A percentile compares a stretch with the other conserved stretches of the same genome.
Conservation (phyloP, 53 echinoderm and acorn worm genomes). For the Glandiceps talaboti region DNA sequence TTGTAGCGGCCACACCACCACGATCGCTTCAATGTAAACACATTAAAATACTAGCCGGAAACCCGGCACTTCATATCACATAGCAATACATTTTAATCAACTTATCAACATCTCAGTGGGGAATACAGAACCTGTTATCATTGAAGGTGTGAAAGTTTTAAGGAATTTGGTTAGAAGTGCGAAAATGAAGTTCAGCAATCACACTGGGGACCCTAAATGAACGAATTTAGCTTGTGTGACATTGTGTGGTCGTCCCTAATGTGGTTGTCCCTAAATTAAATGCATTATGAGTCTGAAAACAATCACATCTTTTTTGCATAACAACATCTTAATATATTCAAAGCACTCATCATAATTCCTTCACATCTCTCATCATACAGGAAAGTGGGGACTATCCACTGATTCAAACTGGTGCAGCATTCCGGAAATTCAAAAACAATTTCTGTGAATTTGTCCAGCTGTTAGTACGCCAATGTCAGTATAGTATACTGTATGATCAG, state of each 20-base stretch:
- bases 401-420: slow-evolving; percentile 87
- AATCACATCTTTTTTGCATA: not conserved
- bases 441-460: slow-evolving; percentile 93
- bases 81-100: too few relatives aligned
- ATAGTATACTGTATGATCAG: slow-evolving; percentile 98
- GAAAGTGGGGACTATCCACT: slow-evolving; percentile 97
- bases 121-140: too few relatives aligned
- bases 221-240: not conserved
- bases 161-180: too few relatives aligned
- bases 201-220: too few relatives aligned
- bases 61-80: too few relatives aligned
- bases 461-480: slow-evolving; percentile 95
- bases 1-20: too few relatives aligned
- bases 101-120: too few relatives aligned
- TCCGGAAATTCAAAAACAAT: slow-evolving; percentile 91
- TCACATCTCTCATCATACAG: slow-evolving; percentile 9
- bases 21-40: too few relatives aligned
- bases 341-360: not conserved
- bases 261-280: not conserved
- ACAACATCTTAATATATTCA: not conserved
- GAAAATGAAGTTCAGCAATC: too few relatives aligned
- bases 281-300: not conserved
- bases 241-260: not conserved
- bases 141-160: too few relatives aligned
- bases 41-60: too few relatives aligned